A percentile compares a stretch with the other conserved stretches of the same genome.
These are phyloP conservation scores for Drosophila sucinea DNA, from an alignment of 1,140 invertebrate genomes.

Conservation along the genomic window DNA sequence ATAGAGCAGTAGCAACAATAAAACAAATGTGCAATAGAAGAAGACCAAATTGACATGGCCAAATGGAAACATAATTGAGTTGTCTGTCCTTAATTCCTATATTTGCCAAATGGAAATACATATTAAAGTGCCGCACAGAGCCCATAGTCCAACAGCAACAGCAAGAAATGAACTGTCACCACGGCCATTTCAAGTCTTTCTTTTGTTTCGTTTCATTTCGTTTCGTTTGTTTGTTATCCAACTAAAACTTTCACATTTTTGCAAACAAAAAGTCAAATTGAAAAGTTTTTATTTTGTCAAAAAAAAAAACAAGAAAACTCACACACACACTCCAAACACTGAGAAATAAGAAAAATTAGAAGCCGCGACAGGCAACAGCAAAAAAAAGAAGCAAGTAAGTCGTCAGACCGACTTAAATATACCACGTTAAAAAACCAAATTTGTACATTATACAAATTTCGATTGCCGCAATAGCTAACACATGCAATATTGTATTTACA, in stretches of 20 bases:
- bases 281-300: constrained; percentile 65
- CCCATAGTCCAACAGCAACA: neutral
- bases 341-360: constrained; percentile 47
- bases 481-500: too few species aligned
- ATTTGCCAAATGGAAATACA: constrained; percentile 11
- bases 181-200: constrained; percentile 43
- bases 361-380: constrained; percentile 30
- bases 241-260: constrained; percentile 54
- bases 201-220: constrained; percentile 16
- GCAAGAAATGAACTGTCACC: constrained; percentile 42
- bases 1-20: constrained; percentile 30
- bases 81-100: constrained; percentile 40
- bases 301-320: constrained; percentile 29
- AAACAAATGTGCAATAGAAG: constrained; percentile 14
- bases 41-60: constrained; percentile 13
- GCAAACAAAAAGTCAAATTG: constrained; percentile 58
- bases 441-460: too few species aligned
- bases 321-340: neutral
- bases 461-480: too few species aligned
- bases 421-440: too few species aligned
- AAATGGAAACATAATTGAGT: constrained; percentile 38
- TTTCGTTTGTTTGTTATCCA: constrained; percentile 34
- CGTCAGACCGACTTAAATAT: too few species aligned
- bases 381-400: constrained; percentile 9
- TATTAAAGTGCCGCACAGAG: constrained; percentile 14